Evolutionary conservation across 2,888 invertebrate species (phyloP), one percentile per base, ranked within the genome.

Genomic region (Tipula unca): DNA sequence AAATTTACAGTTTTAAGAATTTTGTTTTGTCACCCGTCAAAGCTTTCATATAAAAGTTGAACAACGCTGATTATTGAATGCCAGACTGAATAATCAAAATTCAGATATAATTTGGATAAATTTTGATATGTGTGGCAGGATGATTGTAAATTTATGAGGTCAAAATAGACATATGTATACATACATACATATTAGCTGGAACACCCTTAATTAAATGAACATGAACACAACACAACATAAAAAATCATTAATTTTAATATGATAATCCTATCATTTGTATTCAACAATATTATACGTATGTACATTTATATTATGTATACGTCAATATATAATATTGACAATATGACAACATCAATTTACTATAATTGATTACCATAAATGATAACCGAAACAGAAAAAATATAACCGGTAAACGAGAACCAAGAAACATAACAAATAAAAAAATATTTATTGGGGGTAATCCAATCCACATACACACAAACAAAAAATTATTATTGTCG

Each of bases 291-390:
- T 32, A n/a, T n/a, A n/a, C 17, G 8, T 17, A 48, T 5, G 17
- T 48, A n/a, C n/a, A 17, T n/a, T 17, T 48, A 48, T 25, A 69
- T 48, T 48, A 48, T 48, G 48, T 54, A 42, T 42, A 54, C 0
- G 17, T 69, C 69, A 69, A 69, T 69, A 69, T 69, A 69, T 69
- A 69, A 69, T 69, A 69, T 69, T 69, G 69, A 69, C 69, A 69
- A 69, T 25, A 69, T 69, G 69, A 69, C 69, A 69, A 69, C 69
- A 69, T 69, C 69, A 69, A 69, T 69, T 69, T 69, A 69, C 69
- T 10, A 25, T 69, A 69, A 69, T 69, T 69, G 69, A 69, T 69
- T 69, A 69, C 69, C 69, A 69, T 69, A 69, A 69, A 69, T 25
- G 69, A 69, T 69, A 69, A 69, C 69, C 69, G 69, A 69, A 69